Evolutionary conservation across 2,797 vertebrate genomes (phyloP).

Genomic region (Poeciliopsis turneri): DNA sequence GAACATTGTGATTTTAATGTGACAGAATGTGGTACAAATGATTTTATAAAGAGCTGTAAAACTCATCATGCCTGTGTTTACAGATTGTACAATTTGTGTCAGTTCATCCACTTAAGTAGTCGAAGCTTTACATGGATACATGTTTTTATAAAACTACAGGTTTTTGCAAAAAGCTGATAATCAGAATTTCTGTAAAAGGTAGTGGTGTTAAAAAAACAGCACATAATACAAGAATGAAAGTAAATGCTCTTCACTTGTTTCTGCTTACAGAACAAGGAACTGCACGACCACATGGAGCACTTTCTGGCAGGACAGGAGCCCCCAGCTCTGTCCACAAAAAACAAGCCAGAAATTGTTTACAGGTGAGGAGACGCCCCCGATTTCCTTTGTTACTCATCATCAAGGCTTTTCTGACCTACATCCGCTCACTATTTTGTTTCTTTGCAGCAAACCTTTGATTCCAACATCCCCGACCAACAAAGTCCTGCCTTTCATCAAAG

Average conservation of each 20-base stretch:
- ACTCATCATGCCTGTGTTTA: neutral
- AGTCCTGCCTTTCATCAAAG: constrained; percentile 89
- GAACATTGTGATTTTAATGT: neutral
- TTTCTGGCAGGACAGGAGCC: constrained; percentile 70
- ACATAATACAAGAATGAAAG: neutral
- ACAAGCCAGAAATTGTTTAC: constrained; percentile 79
- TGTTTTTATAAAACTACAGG: neutral
- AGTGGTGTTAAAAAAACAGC: neutral
- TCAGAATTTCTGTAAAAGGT: neutral
- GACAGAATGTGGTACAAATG: neutral
- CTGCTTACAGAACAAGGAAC: constrained; percentile 86
- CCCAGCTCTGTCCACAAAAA: constrained; percentile 44
- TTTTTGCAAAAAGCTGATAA: neutral
- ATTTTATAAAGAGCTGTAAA: neutral
- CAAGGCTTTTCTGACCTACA: neutral
- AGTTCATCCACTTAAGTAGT: neutral
- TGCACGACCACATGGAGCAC: constrained; percentile 91
- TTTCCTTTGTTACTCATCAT: neutral
- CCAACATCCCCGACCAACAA: constrained; percentile 77
- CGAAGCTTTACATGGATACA: neutral
- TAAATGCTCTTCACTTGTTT: constrained; percentile 1
- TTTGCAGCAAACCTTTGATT: constrained; percentile 80
- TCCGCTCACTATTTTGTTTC: neutral
- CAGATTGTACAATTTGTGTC: neutral
- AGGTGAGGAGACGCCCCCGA: constrained; percentile 75